Conservation (phyloP, 2,888 invertebrate species). For the Erebia palarica region DNA sequence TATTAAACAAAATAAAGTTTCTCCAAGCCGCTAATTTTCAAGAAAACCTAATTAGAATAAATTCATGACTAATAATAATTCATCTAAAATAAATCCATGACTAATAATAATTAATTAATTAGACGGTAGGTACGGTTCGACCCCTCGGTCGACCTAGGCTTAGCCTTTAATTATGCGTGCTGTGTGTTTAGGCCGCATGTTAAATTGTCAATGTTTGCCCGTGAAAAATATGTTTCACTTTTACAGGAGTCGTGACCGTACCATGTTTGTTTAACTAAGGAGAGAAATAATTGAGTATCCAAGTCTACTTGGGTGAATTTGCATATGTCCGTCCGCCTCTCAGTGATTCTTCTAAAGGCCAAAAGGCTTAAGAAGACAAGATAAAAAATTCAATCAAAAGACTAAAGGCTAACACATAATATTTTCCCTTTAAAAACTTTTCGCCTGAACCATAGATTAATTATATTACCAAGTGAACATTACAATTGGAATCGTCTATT, state of each 20-base stretch:
- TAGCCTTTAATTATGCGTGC: slow-evolving; percentile 14
- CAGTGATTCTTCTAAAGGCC: too few relatives aligned
- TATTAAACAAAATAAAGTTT: neutral
- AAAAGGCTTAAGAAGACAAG: too few relatives aligned
- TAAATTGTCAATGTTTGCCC: slow-evolving; percentile 8
- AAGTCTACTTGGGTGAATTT: too few relatives aligned
- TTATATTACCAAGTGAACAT: too few relatives aligned
- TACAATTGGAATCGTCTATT: too few relatives aligned
- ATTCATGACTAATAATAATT: slow-evolving; percentile 4
- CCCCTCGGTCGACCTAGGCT: slow-evolving; percentile 12
- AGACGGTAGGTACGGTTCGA: neutral
- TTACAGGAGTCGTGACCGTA: neutral
- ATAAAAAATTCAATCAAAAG: too few relatives aligned
- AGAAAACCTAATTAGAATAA: slow-evolving; percentile 1
- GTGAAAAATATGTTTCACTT: slow-evolving; percentile 16
- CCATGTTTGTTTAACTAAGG: too few relatives aligned
- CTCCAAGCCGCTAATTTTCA: neutral
- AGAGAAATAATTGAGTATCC: too few relatives aligned
- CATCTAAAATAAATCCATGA: neutral
- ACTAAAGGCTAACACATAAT: too few relatives aligned
- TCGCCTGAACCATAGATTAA: too few relatives aligned
- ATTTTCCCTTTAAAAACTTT: too few relatives aligned
- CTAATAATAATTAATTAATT: slow-evolving; percentile 7
- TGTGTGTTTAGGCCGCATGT: slow-evolving; percentile 11
- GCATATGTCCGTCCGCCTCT: too few relatives aligned